Evolutionary conservation across 2,113 vertebrate genomes (phyloP).

Genomic region (Promerops cafer): DNA sequence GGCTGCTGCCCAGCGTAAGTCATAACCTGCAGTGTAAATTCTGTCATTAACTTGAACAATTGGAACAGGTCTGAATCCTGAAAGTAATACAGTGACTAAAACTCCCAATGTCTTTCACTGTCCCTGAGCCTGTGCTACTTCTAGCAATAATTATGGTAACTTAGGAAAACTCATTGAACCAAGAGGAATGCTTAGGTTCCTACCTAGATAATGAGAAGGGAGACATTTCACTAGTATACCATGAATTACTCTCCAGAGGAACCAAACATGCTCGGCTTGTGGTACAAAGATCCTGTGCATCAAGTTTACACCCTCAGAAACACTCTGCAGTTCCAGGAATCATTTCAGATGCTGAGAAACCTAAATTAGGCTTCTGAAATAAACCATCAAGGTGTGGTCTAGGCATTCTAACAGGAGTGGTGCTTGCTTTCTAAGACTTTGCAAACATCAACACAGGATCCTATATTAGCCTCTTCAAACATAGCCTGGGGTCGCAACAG

Average conservation of each 20-base stretch:
- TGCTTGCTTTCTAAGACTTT: neutral
- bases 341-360: neutral
- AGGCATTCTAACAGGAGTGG: neutral
- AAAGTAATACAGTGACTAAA: neutral
- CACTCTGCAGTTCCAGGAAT: neutral
- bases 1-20: neutral
- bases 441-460: neutral
- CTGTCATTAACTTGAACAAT: neutral
- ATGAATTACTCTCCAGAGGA: neutral
- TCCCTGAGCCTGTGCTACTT: neutral
- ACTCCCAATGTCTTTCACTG: neutral
- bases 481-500: neutral
- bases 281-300: neutral
- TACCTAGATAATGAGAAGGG: neutral
- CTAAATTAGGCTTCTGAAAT: neutral
- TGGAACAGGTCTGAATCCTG: neutral
- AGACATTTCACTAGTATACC: neutral
- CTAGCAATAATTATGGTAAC: neutral
- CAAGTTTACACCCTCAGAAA: neutral
- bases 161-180: neutral
- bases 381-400: neutral
- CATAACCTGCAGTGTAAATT: neutral
- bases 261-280: rapidly evolving
- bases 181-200: neutral
- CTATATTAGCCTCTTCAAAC: neutral